Evolutionary conservation across 2,888 invertebrate species (phyloP).

Genomic region (Stenurella melanura): DNA sequence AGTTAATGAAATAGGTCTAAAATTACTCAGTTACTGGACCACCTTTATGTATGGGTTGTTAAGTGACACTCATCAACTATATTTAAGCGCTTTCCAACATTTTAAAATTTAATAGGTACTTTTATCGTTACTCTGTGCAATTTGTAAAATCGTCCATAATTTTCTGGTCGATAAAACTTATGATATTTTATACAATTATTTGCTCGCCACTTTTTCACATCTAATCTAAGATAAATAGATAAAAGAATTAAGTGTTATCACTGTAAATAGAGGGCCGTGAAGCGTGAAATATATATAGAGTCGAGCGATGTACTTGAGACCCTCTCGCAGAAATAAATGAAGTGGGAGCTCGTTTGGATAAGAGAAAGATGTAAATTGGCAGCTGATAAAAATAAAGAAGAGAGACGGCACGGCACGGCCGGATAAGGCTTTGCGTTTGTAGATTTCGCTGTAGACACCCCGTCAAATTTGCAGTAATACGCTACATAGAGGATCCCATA

Average conservation of each 20-base stretch:
- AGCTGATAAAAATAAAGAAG: conserved; percentile 60
- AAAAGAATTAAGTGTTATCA: conserved; percentile 31
- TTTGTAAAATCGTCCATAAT: no score
- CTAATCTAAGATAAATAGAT: conserved; percentile 8
- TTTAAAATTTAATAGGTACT: no score
- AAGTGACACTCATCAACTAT: no score
- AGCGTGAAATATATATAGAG: conserved; percentile 48
- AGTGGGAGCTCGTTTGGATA: conserved; percentile 56
- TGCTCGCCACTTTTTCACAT: not conserved
- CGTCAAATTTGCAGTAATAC: conserved; percentile 55
- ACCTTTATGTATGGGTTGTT: no score
- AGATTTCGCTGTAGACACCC: conserved; percentile 52
- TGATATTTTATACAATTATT: conserved; percentile 15
- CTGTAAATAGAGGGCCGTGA: conserved; percentile 43
- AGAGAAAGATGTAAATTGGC: conserved; percentile 65
- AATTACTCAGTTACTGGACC: no score
- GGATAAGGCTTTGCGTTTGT: conserved; percentile 52
- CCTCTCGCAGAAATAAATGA: conserved; percentile 50
- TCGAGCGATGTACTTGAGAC: conserved; percentile 31
- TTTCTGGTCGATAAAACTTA: no score
- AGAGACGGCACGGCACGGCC: conserved; percentile 51
- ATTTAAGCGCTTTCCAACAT: no score
- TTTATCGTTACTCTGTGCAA: no score
- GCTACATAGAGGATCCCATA: conserved; percentile 50
- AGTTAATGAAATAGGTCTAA: no score